phyloP scores from a whole-genome alignment of 2,113 vertebrate species.

The Plecturocebus donacophilus region DNA sequence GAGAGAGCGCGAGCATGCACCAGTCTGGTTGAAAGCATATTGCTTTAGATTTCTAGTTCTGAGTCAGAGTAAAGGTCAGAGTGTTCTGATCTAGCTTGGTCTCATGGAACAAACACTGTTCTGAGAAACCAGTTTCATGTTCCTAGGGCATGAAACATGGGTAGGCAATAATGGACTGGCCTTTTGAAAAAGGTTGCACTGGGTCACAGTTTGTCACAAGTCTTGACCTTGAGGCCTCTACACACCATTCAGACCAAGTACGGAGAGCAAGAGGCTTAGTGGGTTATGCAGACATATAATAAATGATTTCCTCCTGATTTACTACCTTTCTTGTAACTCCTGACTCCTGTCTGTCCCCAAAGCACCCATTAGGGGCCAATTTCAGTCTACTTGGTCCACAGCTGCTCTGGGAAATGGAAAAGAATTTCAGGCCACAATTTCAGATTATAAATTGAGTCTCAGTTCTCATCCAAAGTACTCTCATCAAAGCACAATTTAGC shows the following conservation, averaged over 20 bases:
- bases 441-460: not conserved
- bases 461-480: slow-evolving; percentile 21
- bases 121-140: slow-evolving; percentile 24
- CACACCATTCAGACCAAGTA: not conserved
- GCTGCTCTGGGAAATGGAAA: not conserved
- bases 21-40: not conserved
- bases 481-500: not conserved
- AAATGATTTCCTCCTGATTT: not conserved
- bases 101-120: slow-evolving; percentile 36
- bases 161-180: not conserved
- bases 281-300: not conserved
- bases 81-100: slow-evolving; percentile 32
- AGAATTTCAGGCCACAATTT: not conserved
- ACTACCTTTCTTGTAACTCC: not conserved
- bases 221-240: not conserved
- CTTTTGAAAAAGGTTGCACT: slow-evolving; percentile 62
- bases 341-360: not conserved
- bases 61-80: slow-evolving; percentile 74
- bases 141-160: slow-evolving; percentile 33
- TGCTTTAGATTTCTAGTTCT: slow-evolving; percentile 41
- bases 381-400: not conserved
- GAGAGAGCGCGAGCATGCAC: not conserved
- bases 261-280: not conserved
- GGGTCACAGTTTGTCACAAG: not conserved
- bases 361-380: not conserved